Conservation (phyloP, 2,888 invertebrate species). For the Cryptus viduatorius region DNA sequence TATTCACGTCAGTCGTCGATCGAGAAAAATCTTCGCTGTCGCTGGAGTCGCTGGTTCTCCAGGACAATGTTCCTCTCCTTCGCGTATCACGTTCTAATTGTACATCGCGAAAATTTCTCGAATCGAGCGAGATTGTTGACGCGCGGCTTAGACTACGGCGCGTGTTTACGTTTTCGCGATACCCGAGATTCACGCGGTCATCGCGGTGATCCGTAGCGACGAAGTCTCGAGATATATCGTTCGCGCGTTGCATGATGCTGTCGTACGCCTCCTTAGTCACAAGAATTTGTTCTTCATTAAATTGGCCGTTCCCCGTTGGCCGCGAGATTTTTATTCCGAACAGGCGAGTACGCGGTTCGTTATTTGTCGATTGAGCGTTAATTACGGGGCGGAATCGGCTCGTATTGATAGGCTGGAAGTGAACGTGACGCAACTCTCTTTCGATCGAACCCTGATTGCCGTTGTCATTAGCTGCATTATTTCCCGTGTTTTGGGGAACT, state of each 20-base stretch:
- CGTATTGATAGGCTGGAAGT: background rate
- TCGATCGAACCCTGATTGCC: background rate
- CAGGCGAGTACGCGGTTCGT: background rate
- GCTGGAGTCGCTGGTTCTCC: constrained; percentile 39
- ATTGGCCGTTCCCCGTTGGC: background rate
- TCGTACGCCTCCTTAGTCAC: background rate
- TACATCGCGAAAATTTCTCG: background rate
- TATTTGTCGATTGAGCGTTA: background rate
- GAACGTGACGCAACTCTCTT: background rate
- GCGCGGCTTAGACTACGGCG: background rate
- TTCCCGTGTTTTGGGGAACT: background rate
- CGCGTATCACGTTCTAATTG: background rate
- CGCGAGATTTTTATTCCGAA: constrained; percentile 4
- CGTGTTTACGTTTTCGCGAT: background rate
- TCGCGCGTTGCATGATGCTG: too few relatives aligned
- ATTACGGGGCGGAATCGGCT: background rate
- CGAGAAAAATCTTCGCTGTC: constrained; percentile 1
- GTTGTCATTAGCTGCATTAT: background rate
- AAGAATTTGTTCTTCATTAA: constrained; percentile 1
- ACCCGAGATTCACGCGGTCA: background rate
- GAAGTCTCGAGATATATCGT: too few relatives aligned
- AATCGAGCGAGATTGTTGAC: background rate
- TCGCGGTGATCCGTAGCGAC: too few relatives aligned
- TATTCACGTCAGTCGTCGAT: background rate
- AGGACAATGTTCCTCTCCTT: constrained; percentile 20